A percentile compares a stretch with the other conserved stretches of the same genome.
These are phyloP conservation scores for Notolabrus celidotus DNA, from an alignment of 2,797 vertebrate genomes.

Conservation along the genomic window DNA sequence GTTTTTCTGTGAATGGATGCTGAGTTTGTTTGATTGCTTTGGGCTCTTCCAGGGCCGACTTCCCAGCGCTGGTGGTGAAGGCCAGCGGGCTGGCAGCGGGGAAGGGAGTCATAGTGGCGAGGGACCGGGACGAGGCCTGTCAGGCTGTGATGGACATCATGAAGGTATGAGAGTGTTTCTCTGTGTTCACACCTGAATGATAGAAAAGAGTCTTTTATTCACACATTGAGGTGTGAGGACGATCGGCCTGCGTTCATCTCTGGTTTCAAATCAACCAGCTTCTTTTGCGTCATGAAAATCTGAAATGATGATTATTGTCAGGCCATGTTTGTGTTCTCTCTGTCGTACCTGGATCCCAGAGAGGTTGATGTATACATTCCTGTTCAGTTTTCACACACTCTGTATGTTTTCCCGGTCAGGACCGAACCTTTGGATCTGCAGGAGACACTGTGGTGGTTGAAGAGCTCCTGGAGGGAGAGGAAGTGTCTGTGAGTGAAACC, in stretches of 20 bases:
- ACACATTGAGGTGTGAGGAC: no score
- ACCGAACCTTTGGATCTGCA: constrained; percentile 91
- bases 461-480: constrained; percentile 96
- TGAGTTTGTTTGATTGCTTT: not conserved
- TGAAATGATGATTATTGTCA: no score
- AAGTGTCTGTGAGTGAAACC: constrained; percentile 91
- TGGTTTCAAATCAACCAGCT: no score
- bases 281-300: no score
- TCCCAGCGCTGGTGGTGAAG: constrained; percentile 96
- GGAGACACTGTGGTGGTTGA: constrained; percentile 96
- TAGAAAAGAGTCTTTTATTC: no score
- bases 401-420: constrained; percentile 74
- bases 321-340: no score
- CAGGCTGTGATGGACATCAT: constrained; percentile 93
- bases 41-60: constrained; percentile 85
- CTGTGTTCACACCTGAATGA: no score
- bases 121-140: constrained; percentile 92
- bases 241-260: no score
- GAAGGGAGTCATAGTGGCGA: constrained; percentile 95
- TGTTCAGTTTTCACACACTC: no score
- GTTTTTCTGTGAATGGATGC: constrained; percentile 2
- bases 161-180: constrained; percentile 83
- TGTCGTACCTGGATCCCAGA: no score
- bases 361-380: no score
- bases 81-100: constrained; percentile 97